phyloP scores from a whole-genome alignment of 2,888 invertebrate species.

The Microdon myrmicae region DNA sequence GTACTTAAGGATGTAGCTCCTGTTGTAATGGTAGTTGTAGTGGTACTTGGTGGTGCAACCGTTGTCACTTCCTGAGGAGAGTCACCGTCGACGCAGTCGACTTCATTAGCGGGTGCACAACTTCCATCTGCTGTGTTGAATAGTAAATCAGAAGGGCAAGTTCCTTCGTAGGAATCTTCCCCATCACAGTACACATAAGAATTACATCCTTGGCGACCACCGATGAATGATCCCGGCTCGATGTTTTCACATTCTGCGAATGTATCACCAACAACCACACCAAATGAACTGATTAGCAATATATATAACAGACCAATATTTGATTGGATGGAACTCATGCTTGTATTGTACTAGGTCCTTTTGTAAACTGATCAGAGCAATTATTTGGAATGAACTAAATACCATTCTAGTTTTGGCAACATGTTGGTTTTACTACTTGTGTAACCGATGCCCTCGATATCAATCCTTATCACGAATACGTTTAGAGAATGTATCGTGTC shows the following conservation, averaged over 20 bases:
- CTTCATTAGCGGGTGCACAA: conserved; percentile 58
- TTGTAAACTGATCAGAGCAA: no score
- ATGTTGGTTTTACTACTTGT: no score
- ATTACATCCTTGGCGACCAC: conserved; percentile 55
- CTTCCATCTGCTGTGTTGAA: conserved; percentile 57
- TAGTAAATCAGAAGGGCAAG: conserved; percentile 36
- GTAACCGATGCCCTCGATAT: no score
- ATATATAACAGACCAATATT: no score
- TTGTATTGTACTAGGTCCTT: no score
- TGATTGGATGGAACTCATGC: no score
- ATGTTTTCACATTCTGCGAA: conserved; percentile 16
- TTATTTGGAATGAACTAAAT: no score
- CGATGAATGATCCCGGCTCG: conserved; percentile 14
- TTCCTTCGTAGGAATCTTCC: conserved; percentile 59
- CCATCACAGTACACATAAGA: conserved; percentile 59
- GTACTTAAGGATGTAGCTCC: conserved; percentile 18
- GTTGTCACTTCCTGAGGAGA: background rate
- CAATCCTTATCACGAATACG: no score
- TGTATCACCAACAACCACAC: background rate
- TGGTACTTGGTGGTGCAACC: conserved; percentile 26
- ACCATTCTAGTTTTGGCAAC: no score
- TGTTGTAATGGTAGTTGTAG: conserved; percentile 16
- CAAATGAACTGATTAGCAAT: no score
- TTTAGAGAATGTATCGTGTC: no score
- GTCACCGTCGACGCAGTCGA: conserved; percentile 24